phyloP scores from a whole-genome alignment of 2,797 vertebrate species.

The Clarias laeviceps region DNA sequence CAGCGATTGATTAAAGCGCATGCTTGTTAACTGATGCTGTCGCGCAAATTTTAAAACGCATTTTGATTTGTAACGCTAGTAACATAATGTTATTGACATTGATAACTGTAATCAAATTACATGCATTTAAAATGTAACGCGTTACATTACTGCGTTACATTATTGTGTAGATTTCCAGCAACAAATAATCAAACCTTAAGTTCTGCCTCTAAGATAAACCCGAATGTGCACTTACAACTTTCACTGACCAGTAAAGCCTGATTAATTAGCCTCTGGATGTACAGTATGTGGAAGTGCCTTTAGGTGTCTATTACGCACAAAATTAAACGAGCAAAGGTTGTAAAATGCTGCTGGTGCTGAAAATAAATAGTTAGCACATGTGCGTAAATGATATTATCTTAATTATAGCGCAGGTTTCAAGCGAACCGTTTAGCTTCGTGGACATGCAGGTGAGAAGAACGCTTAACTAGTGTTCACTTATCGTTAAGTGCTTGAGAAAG shows the following conservation, averaged over 20 bases:
- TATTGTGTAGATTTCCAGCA: background rate
- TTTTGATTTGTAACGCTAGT: no score
- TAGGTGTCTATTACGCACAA: background rate
- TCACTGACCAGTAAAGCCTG: constrained; percentile 8
- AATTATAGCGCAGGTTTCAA: background rate
- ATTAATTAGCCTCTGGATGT: constrained; percentile 28
- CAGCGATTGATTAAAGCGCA: no score
- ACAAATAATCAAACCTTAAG: constrained; percentile 48
- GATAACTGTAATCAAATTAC: no score
- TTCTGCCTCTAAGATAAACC: constrained; percentile 29
- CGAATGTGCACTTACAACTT: constrained; percentile 19
- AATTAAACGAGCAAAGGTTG: background rate
- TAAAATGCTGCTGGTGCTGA: background rate
- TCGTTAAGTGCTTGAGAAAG: background rate
- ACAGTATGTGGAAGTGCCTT: constrained; percentile 57
- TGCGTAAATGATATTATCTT: background rate
- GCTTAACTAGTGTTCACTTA: background rate
- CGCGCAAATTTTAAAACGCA: no score
- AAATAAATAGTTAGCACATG: background rate
- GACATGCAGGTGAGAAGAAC: background rate
- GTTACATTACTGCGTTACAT: no score
- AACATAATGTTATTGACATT: no score
- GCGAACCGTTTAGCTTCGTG: background rate
- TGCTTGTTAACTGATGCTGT: no score
- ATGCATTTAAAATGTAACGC: no score